These are phyloP conservation scores for Pangasius djambal DNA, from an alignment of 2,797 vertebrate species.

Conservation along the genomic window DNA sequence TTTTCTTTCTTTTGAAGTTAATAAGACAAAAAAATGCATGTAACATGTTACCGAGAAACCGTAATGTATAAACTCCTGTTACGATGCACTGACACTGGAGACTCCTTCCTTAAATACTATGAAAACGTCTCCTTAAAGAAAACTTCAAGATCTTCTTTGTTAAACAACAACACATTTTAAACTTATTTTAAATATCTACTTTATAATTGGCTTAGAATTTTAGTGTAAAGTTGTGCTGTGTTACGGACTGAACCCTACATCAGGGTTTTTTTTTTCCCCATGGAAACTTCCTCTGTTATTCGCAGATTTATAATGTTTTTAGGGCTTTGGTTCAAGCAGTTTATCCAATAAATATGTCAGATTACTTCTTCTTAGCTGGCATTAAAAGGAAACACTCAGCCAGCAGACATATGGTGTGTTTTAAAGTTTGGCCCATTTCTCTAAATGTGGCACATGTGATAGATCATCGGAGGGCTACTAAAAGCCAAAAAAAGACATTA, in stretches of 20 bases:
- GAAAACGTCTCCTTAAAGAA: not conserved
- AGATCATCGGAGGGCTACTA: not conserved
- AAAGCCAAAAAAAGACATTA: not conserved
- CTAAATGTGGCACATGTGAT: not conserved
- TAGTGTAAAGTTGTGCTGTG: not conserved
- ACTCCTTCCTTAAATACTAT: not conserved
- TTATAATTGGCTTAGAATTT: not conserved
- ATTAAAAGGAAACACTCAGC: conserved; percentile 73
- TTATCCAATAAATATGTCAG: conserved; percentile 76
- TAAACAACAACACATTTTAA: too few species aligned
- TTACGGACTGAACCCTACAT: not conserved
- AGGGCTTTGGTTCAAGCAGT: conserved; percentile 68
- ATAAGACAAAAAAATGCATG: too few species aligned
- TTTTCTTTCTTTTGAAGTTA: too few species aligned
- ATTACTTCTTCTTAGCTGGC: conserved; percentile 71
- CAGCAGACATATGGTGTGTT: conserved; percentile 68
- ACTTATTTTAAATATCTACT: not conserved
- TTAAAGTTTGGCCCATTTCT: conserved; percentile 63
- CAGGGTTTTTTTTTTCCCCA: not conserved
- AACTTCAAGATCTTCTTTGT: too few species aligned
- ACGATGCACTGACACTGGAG: not conserved
- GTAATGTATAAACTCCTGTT: not conserved
- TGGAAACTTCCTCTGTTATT: conserved; percentile 58
- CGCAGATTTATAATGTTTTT: conserved; percentile 71
- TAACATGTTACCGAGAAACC: too few species aligned